Percentiles rank a stretch among this genome's conserved stretches.
Evolutionary conservation across 2,888 invertebrate genomes (phyloP).

Genomic region (Automeris io): DNA sequence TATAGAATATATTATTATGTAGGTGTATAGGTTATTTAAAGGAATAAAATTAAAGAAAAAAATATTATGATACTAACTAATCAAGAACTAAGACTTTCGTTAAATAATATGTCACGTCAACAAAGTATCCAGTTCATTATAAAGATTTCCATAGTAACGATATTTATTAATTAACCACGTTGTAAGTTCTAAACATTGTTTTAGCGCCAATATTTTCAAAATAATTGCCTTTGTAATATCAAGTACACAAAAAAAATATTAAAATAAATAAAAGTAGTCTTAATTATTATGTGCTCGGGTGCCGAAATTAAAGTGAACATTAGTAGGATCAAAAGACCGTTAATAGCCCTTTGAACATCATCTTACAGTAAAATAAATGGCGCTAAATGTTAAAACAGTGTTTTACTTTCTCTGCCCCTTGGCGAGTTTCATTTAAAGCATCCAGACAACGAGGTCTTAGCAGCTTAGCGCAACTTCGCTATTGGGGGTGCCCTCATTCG

Average conservation of each 20-base stretch:
- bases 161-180: too few relatives aligned
- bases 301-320: slow-evolving; percentile 19
- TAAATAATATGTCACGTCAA: slow-evolving; percentile 28
- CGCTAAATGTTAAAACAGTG: slow-evolving; percentile 33
- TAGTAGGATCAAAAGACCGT: slow-evolving; percentile 29
- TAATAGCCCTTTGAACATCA: slow-evolving; percentile 40
- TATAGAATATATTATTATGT: too few relatives aligned
- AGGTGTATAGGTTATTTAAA: too few relatives aligned
- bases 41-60: too few relatives aligned
- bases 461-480: slow-evolving; percentile 22
- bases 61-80: slow-evolving; percentile 1
- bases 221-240: too few relatives aligned
- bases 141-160: too few relatives aligned
- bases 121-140: too few relatives aligned
- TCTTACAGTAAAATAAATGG: slow-evolving; percentile 39
- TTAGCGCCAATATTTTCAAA: too few relatives aligned
- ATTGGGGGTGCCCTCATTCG: slow-evolving; percentile 49
- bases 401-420: slow-evolving; percentile 41
- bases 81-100: slow-evolving; percentile 21
- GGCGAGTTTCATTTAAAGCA: slow-evolving; percentile 44
- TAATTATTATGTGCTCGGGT: slow-evolving; percentile 13
- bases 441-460: slow-evolving; percentile 17
- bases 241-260: too few relatives aligned
- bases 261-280: slow-evolving; percentile 11
- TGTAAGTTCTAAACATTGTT: too few relatives aligned